Percentiles rank a stretch among this genome's conserved stretches.
Conservation (phyloP, 2,888 invertebrate species). For the Capitulum mitella region DNA sequence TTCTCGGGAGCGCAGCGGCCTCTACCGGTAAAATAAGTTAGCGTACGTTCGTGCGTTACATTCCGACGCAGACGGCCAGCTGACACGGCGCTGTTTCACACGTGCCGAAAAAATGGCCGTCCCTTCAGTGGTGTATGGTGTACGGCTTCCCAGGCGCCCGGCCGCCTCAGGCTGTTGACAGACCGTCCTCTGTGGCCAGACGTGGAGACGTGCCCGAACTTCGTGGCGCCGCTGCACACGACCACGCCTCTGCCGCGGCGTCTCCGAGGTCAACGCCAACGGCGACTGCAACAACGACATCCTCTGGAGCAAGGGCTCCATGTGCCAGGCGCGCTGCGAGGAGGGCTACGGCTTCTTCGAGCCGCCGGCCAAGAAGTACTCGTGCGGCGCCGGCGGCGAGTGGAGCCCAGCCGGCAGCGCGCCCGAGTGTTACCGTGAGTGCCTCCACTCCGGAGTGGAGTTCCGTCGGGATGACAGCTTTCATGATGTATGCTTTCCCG, state of each 20-base stretch:
- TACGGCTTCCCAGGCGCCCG: not conserved
- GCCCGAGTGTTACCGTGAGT: slow-evolving; percentile 36
- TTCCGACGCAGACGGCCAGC: too few relatives aligned
- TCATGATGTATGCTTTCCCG: too few relatives aligned
- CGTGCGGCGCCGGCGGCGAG: slow-evolving; percentile 34
- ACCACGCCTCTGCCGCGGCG: slow-evolving; percentile 35
- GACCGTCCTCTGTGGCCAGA: slow-evolving; percentile 29
- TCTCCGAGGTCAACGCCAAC: slow-evolving; percentile 36
- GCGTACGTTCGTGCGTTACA: too few relatives aligned
- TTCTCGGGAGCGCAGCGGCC: too few relatives aligned
- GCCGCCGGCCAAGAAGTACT: slow-evolving; percentile 35
- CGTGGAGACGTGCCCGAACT: slow-evolving; percentile 36
- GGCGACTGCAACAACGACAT: slow-evolving; percentile 35
- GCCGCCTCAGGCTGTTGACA: not conserved
- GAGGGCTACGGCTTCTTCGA: slow-evolving; percentile 36
- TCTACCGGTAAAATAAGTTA: too few relatives aligned
- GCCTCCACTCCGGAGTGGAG: not conserved
- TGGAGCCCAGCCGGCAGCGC: slow-evolving; percentile 35
- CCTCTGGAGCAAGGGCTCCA: slow-evolving; percentile 36
- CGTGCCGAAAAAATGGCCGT: too few relatives aligned
- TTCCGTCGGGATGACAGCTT: too few relatives aligned
- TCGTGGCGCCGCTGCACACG: slow-evolving; percentile 36
- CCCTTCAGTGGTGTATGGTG: too few relatives aligned
- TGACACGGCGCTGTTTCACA: too few relatives aligned
- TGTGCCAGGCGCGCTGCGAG: slow-evolving; percentile 36